These are phyloP conservation scores for Zaprionus ornatus DNA, from an alignment of 1,140 invertebrate species.

Conservation along the genomic window DNA sequence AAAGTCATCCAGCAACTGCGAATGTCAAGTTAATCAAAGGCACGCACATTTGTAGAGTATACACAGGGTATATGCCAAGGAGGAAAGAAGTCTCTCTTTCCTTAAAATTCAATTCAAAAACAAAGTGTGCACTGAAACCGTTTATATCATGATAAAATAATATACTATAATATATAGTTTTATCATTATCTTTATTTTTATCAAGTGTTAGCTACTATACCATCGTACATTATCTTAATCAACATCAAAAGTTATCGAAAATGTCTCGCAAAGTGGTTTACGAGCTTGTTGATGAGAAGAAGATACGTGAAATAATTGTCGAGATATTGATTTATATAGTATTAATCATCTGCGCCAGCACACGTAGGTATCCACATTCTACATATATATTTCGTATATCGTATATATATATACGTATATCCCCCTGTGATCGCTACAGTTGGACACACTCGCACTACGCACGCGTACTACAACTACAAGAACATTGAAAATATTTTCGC, in stretches of 20 bases:
- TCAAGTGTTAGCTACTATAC: too few species aligned
- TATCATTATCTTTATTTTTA: too few species aligned
- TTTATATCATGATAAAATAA: too few species aligned
- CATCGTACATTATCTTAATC: too few species aligned
- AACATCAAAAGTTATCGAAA: background rate
- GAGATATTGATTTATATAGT: background rate
- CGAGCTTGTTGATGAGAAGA: background rate
- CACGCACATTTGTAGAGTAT: background rate
- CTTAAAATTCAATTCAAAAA: background rate
- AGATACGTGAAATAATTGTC: background rate
- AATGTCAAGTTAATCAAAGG: slow-evolving; percentile 1
- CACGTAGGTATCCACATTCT: background rate
- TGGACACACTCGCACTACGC: background rate
- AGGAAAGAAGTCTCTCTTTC: background rate
- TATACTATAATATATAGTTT: too few species aligned
- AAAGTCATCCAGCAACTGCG: background rate
- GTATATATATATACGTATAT: background rate
- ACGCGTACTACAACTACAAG: background rate
- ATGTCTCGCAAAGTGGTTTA: slow-evolving; percentile 11
- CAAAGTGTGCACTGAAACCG: slow-evolving; percentile 1
- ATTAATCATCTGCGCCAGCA: background rate
- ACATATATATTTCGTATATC: background rate
- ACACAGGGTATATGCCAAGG: too few species aligned
- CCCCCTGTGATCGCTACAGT: background rate
- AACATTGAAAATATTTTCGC: background rate